Percentiles rank a stretch among this genome's conserved stretches.
phyloP scores from a whole-genome alignment of 2,113 vertebrate species.

The Cacatua alba region DNA sequence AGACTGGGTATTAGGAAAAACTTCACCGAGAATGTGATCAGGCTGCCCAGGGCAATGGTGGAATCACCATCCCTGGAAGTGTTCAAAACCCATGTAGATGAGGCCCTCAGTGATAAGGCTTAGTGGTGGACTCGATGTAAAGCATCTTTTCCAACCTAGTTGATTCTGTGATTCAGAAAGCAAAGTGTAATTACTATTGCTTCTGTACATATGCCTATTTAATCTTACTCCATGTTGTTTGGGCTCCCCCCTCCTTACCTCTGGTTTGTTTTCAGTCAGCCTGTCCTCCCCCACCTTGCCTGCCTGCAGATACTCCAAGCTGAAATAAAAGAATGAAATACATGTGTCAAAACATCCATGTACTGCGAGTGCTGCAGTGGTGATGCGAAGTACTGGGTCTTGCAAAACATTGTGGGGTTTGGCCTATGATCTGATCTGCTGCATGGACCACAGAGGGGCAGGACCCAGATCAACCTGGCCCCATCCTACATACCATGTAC shows the following conservation, averaged over 20 bases:
- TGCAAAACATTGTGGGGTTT: rapidly evolving
- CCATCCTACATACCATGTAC: rapidly evolving
- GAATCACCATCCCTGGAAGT: background rate
- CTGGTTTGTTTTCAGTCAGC: background rate
- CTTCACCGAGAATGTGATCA: background rate
- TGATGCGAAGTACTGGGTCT: rapidly evolving
- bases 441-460: rapidly evolving
- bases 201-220: rapidly evolving
- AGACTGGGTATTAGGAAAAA: background rate
- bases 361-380: rapidly evolving
- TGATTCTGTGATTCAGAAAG: background rate
- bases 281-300: too few relatives aligned
- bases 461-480: rapidly evolving
- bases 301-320: background rate
- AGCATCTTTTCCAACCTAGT: background rate
- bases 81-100: background rate
- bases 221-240: background rate
- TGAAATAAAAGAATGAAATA: too few relatives aligned
- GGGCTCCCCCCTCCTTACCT: background rate
- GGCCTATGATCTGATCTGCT: rapidly evolving
- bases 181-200: rapidly evolving
- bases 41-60: background rate
- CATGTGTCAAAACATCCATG: rapidly evolving
- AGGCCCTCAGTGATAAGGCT: background rate
- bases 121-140: background rate